phyloP scores from a whole-genome alignment of 1,140 invertebrate genomes.

The Hyposmocoma kahamanoa region DNA sequence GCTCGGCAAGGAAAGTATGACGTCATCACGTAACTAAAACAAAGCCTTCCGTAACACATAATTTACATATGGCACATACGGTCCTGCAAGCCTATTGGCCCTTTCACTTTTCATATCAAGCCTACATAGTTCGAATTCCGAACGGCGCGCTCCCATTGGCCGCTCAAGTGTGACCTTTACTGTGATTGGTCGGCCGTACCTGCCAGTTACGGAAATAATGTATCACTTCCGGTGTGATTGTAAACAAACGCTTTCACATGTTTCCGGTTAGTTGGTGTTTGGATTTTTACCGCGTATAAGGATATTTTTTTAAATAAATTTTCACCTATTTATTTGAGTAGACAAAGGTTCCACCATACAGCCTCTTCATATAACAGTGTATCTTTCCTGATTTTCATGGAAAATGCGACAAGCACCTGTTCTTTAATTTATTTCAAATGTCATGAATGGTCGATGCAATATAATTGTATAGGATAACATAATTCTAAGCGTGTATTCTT shows the following conservation, averaged over 20 bases:
- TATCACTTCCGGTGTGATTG: conserved; percentile 14
- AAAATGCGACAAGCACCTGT: too few species aligned
- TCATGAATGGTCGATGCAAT: too few species aligned
- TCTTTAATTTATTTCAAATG: too few species aligned
- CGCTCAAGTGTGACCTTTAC: conserved; percentile 53
- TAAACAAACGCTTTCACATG: conserved; percentile 1
- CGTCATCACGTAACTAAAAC: too few species aligned
- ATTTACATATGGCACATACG: conserved; percentile 6
- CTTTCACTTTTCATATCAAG: conserved; percentile 52
- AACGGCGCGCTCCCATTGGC: conserved; percentile 38
- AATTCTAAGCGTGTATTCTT: too few species aligned
- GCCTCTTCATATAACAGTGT: too few species aligned
- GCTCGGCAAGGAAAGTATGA: too few species aligned
- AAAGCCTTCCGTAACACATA: conserved; percentile 2
- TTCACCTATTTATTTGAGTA: too few species aligned
- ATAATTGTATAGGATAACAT: too few species aligned
- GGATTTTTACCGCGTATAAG: conserved; percentile 1
- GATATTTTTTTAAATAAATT: too few species aligned
- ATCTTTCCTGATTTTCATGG: too few species aligned
- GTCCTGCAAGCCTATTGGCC: conserved; percentile 38
- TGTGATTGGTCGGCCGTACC: conserved; percentile 45
- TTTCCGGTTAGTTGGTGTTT: not conserved
- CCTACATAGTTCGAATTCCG: conserved; percentile 60
- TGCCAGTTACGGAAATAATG: conserved; percentile 48
- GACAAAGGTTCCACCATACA: too few species aligned